phyloP scores from a whole-genome alignment of 2,797 vertebrate genomes.

The Menidia menidia region DNA sequence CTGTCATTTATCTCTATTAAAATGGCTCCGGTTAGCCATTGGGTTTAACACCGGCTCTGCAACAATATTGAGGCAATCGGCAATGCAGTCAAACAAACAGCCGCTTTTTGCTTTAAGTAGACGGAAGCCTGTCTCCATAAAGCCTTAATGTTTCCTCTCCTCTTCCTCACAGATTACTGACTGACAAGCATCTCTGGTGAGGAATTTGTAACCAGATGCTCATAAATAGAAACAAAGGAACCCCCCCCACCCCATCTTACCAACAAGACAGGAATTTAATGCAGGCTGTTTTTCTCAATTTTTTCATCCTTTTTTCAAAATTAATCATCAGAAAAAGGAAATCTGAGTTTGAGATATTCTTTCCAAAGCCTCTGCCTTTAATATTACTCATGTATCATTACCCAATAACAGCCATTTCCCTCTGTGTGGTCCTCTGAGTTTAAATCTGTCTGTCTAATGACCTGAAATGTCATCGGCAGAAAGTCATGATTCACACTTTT shows the following conservation, averaged over 20 bases:
- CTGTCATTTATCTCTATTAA: conserved; percentile 59
- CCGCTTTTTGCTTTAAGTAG: not conserved
- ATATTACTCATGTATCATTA: conserved; percentile 30
- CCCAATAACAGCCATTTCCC: not conserved
- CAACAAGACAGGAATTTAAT: too few relatives aligned
- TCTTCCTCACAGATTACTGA: not conserved
- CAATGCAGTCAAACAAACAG: not conserved
- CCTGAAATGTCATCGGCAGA: conserved; percentile 49
- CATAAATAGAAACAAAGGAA: too few relatives aligned
- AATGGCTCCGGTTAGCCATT: conserved; percentile 28
- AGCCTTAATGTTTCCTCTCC: not conserved
- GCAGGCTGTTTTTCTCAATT: too few relatives aligned
- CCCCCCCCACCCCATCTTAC: too few relatives aligned
- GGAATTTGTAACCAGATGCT: too few relatives aligned
- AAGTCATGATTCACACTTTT: conserved; percentile 44
- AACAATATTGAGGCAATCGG: not conserved
- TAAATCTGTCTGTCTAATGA: conserved; percentile 28
- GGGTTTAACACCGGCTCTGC: conserved; percentile 7
- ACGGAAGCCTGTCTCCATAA: not conserved
- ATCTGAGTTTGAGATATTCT: conserved; percentile 3
- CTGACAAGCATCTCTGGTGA: not conserved
- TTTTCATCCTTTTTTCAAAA: too few relatives aligned
- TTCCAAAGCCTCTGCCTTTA: conserved; percentile 21
- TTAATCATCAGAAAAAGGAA: too few relatives aligned
- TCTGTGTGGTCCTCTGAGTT: conserved; percentile 19